Conservation (phyloP, 2,797 vertebrate species). For the Bufotes viridis region DNA sequence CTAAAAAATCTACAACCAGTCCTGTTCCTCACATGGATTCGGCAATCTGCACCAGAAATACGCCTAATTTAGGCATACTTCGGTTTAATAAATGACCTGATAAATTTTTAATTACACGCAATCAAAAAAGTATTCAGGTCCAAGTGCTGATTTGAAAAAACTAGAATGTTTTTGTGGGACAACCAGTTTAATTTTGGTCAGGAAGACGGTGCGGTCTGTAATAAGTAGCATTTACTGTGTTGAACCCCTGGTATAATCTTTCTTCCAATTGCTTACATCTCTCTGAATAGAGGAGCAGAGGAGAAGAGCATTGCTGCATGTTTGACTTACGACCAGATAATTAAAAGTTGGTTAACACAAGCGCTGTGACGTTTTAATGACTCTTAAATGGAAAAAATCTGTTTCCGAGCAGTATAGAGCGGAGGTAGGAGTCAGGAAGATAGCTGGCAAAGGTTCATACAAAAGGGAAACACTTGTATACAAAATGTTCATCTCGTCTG, state of each 20-base stretch:
- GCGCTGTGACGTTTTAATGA: constrained; percentile 74
- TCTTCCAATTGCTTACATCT: neutral
- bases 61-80: no score
- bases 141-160: no score
- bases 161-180: no score
- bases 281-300: constrained; percentile 58
- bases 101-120: no score
- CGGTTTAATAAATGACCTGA: no score
- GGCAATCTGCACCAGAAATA: no score
- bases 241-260: neutral
- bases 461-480: constrained; percentile 65
- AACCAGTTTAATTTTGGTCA: neutral
- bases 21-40: no score
- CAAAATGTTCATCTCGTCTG: constrained; percentile 64
- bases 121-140: no score
- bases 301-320: constrained; percentile 57
- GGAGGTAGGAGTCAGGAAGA: constrained; percentile 71
- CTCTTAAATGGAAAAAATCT: constrained; percentile 72
- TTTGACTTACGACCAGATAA: constrained; percentile 70
- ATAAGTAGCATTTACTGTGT: neutral
- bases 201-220: neutral
- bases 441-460: constrained; percentile 72
- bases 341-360: constrained; percentile 73
- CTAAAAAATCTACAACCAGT: no score
- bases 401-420: constrained; percentile 64